Evolutionary conservation across 2,797 vertebrate species (phyloP), one percentile per base, ranked within the genome.

Genomic region (Kryptolebias ocellatus): DNA sequence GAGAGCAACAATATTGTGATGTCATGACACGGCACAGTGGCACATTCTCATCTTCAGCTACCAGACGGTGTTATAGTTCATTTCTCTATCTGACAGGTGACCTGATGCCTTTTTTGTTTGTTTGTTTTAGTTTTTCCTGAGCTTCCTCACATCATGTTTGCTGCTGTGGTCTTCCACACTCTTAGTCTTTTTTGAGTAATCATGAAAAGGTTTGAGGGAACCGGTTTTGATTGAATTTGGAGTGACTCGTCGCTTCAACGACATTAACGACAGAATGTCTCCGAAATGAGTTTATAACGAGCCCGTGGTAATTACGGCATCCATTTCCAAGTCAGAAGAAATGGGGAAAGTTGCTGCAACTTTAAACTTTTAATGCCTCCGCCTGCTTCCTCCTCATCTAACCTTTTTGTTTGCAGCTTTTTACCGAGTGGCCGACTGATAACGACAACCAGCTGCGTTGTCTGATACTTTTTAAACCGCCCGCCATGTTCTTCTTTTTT

Each of bases 401-500:
- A 45, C 7, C 7, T 64, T 27, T 39, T 28, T 31, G 56, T 28
- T n/a, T 42, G 15, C 58, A 42, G 17, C 34, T 34, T 72, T 34
- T 61, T 34, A 57, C 53, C 37, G 58, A 60, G 31, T 72, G 62
- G 46, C 34, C 3, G 27, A 57, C 60, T n/a, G 74, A 85, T 83
- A 80, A 84, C 74, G 72, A 86, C 80, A 72, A 65, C 72, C 50
- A 27, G 4, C 56, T 76, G 18, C 29, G 60, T 63, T 80, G 74
- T 83, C 67, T 74, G 64, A 79, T 81, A 27, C 17, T 45, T 62
- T 65, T 68, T 51, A 39, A 12, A 62, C 18, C 31, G 31, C 6
- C 52, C 42, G 60, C 17, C 27, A 44, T 70, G 4, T 63, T 50
- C 76, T 29, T 24, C 20, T 42, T 70, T 49, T 27, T 37, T 44